Percentiles rank a stretch among this genome's conserved stretches.
phyloP scores from a whole-genome alignment of 1,140 invertebrate genomes.

The Listronotus bonariensis region DNA sequence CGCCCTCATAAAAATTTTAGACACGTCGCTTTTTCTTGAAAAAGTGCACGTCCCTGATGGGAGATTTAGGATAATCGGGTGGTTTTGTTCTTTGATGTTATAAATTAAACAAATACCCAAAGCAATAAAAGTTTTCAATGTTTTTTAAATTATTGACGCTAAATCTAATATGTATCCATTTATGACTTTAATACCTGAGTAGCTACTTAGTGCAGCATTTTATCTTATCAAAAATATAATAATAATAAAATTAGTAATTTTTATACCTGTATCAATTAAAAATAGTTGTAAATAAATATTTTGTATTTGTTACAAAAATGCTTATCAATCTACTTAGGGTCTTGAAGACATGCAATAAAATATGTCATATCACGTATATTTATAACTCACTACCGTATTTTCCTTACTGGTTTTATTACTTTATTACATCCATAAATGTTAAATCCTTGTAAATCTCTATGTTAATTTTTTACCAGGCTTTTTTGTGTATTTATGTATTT shows the following conservation, averaged over 20 bases:
- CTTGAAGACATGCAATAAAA: conserved; percentile 32
- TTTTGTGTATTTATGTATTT: conserved; percentile 12
- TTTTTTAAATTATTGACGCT: conserved; percentile 30
- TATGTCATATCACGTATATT: conserved; percentile 36
- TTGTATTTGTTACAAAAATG: conserved; percentile 3
- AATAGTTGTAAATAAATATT: conserved; percentile 25
- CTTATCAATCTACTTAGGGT: conserved; percentile 25
- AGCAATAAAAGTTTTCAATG: conserved; percentile 28
- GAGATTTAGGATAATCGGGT: conserved; percentile 13
- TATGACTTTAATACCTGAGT: conserved; percentile 24
- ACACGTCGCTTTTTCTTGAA: conserved; percentile 4
- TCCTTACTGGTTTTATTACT: conserved; percentile 29
- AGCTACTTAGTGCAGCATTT: conserved; percentile 27
- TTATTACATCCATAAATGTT: conserved; percentile 33
- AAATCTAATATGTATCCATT: conserved; percentile 33
- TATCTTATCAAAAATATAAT: conserved; percentile 24
- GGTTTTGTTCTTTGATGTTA: conserved; percentile 15
- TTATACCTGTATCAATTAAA: conserved; percentile 14
- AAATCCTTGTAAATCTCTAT: conserved; percentile 35
- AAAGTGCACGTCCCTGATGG: conserved; percentile 14
- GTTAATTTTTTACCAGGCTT: conserved; percentile 14
- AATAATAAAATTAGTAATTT: conserved; percentile 16
- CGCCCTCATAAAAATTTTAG: conserved; percentile 25
- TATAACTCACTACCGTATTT: conserved; percentile 38
- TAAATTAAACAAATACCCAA: conserved; percentile 25